Base-by-base conservation (phyloP, 2,797 vertebrate species). In the Schizothorax lantsangensis region DNA sequence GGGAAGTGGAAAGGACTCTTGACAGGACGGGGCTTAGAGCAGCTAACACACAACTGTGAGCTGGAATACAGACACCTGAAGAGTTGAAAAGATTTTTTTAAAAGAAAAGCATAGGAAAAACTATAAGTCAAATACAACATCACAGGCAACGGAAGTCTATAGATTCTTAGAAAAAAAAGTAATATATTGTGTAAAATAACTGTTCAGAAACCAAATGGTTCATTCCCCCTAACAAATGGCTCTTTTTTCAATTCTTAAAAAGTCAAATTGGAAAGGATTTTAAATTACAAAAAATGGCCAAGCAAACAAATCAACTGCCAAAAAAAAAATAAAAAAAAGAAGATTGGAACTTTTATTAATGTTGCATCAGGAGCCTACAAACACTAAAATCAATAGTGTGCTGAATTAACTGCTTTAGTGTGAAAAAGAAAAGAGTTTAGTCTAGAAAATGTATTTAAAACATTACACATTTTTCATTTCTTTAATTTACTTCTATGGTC, bases 21-120 rank as follows among this genome's bases (percentile, higher is more conserved):
- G 83, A 89, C 40, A 91, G 90, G 54, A 92, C 90, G 0, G 95
- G 95, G 82, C 95, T 95, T 66, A 95, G 89, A 26, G 95, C 95
- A 11, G 94, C 94, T 2, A 96, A 92, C 80, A 96, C 66, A 81
- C 95, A 95, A 81, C 96, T 93, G 88, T 96, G 95, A 52, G 91
- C 90, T 6, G 95, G 95, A 40, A 96, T 88, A 4, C 94, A 94
- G 45, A 96, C 91, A 84, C 92, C 96, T 96, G 87, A 0, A 59
- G 1, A 33, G 26, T 21, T 19, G 52, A 62, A 64, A 36, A 78
- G 6, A 7, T 43, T 72, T 19, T 30, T 62, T 52, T 52, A 26
- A 54, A 38, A 38, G 36, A 59, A 59, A 79, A 40, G 52, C 15
- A n/a, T n/a, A 33, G 62, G 11, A 26, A 14, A 64, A 64, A 12